phyloP scores from a whole-genome alignment of 1,140 invertebrate genomes.

The Cotesia typhae region DNA sequence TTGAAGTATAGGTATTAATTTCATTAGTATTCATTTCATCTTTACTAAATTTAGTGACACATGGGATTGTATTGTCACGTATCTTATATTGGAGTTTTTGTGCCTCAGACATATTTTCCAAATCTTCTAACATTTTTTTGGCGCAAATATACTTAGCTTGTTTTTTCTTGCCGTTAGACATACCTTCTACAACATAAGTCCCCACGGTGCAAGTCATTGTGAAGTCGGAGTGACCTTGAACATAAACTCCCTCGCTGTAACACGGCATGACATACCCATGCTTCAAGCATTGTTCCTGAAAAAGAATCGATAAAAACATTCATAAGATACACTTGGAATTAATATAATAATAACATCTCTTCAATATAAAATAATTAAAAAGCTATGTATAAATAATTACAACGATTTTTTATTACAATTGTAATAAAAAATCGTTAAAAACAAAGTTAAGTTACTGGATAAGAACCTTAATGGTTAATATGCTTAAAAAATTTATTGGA shows the following conservation, averaged over 20 bases:
- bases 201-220: slow-evolving; percentile 10
- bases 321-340: background rate
- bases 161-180: slow-evolving; percentile 4
- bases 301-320: background rate
- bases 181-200: background rate
- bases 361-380: background rate
- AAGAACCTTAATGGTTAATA: too few species aligned
- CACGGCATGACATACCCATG: background rate
- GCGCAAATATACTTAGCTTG: slow-evolving; percentile 21
- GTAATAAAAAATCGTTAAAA: too few species aligned
- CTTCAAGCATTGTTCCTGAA: slow-evolving; percentile 10
- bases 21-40: background rate
- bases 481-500: too few species aligned
- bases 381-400: too few species aligned
- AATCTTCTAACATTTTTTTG: background rate
- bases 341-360: background rate
- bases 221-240: background rate
- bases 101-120: background rate
- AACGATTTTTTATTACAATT: too few species aligned
- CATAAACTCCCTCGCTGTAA: background rate
- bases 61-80: background rate
- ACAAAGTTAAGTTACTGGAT: too few species aligned
- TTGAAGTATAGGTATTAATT: background rate
- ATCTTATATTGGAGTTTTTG: background rate
- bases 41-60: too few species aligned